Evolutionary conservation across 1,140 invertebrate genomes (phyloP).

Genomic region (Dendroctonus ponderosae): DNA sequence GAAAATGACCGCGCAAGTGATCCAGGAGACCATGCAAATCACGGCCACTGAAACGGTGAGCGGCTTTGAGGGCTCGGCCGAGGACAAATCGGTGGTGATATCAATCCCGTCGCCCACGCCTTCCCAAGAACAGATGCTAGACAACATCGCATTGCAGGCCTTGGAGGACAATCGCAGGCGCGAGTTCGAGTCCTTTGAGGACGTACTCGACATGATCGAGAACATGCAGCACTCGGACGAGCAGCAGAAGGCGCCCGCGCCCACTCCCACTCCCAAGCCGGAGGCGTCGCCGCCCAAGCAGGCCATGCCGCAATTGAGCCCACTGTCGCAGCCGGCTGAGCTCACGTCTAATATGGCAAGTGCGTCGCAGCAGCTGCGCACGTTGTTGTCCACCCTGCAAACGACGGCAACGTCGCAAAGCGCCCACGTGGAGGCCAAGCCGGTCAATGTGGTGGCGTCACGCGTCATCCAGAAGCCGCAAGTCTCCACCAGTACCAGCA

Average conservation of each 20-base stretch:
- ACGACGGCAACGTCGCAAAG: slow-evolving; percentile 45
- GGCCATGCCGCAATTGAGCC: slow-evolving; percentile 64
- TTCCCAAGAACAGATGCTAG: slow-evolving; percentile 60
- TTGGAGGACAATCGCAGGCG: slow-evolving; percentile 53
- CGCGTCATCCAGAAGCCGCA: slow-evolving; percentile 39
- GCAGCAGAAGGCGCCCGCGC: slow-evolving; percentile 35
- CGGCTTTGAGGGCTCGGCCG: slow-evolving; percentile 47
- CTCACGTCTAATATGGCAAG: slow-evolving; percentile 69
- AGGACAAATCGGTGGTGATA: slow-evolving; percentile 60
- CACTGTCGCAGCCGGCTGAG: slow-evolving; percentile 67
- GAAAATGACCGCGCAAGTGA: slow-evolving; percentile 49
- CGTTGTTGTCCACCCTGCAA: slow-evolving; percentile 61
- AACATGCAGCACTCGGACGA: slow-evolving; percentile 57
- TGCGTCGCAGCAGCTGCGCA: slow-evolving; percentile 65
- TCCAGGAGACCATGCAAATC: slow-evolving; percentile 43
- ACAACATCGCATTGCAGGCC: slow-evolving; percentile 60
- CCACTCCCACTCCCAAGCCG: slow-evolving; percentile 30
- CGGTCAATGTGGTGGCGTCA: slow-evolving; percentile 39
- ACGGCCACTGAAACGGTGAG: slow-evolving; percentile 40
- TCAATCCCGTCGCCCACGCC: slow-evolving; percentile 62
- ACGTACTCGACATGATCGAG: slow-evolving; percentile 67
- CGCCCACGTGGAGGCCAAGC: slow-evolving; percentile 41
- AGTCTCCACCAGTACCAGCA: slow-evolving; percentile 37
- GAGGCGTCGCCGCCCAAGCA: slow-evolving; percentile 47
- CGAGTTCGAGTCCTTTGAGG: slow-evolving; percentile 64